Evolutionary conservation across 2,888 invertebrate species (phyloP), one percentile per base, ranked within the genome.

Genomic region (Eubasilissa splendida): DNA sequence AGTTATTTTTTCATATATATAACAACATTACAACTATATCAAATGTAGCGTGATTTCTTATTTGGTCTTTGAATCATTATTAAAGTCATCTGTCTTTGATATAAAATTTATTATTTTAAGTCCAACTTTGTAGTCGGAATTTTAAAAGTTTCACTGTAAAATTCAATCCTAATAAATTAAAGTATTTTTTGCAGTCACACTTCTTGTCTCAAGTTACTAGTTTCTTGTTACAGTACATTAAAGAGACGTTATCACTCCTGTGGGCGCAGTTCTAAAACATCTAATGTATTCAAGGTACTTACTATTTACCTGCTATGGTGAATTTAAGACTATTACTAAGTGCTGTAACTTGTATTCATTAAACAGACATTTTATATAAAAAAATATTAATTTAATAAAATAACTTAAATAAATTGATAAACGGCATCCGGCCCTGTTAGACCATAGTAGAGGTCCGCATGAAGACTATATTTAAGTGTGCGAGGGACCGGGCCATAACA

Each of bases 161-260:
- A 42, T 42, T 42, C 42, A 7, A 42, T 42, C 42, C 42, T 42
- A 42, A 42, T 42, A 42, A 22, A 22, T 22, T 22, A 0, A 22
- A 22, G 22, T 42, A 42, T 42, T 42, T 7, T 42, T 42, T 42
- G 3, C 42, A 42, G 42, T 42, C 42, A 7, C 42, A 42, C 42
- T 42, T 7, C 42, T 42, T 42, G 42, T 7, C 42, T 42, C 42
- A 42, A 42, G 42, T 42, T 42, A 42, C 4, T 42, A 42, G 42
- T 11, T 63, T 74, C 52, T 63, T 75, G 60, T 68, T 66, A 75
- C 81, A 92, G 93, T 93, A 93, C 93, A 93, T 93, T 93, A 93
- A 93, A 93, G 71, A 90, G 68, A 76, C 79, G 87, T 5, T 87
- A 90, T 90, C 88, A 88, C 90, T 88, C 90, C 89, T 87, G 86